Evolutionary conservation across 2,888 invertebrate species (phyloP).

Genomic region (Copidosoma aretas): DNA sequence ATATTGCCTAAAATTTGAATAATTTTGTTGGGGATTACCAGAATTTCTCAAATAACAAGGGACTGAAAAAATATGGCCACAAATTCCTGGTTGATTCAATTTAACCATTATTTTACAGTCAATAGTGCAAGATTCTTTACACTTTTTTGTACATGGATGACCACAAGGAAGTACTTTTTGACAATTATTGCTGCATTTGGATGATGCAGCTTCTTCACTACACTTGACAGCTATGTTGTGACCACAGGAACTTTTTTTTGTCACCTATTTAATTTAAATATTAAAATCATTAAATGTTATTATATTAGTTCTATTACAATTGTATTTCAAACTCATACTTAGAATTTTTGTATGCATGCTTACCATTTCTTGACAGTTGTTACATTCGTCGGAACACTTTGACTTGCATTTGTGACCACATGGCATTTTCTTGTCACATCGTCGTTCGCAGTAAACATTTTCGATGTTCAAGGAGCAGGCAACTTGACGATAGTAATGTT

Average conservation of each 20-base stretch:
- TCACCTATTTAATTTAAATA: conserved; percentile 1
- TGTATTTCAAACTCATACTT: no score
- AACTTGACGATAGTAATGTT: not conserved
- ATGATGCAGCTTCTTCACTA: conserved; percentile 11
- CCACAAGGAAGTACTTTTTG: conserved; percentile 14
- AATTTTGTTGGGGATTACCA: conserved; percentile 1
- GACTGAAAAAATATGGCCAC: conserved; percentile 16
- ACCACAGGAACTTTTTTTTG: conserved; percentile 15
- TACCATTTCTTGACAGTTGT: conserved; percentile 2
- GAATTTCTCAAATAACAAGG: conserved; percentile 9
- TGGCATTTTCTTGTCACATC: not conserved
- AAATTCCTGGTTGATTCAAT: conserved; percentile 1
- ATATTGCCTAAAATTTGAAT: not conserved
- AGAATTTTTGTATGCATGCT: not conserved
- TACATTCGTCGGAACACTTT: not conserved
- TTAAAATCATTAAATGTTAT: not conserved
- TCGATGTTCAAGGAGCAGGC: conserved; percentile 3
- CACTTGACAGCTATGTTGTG: conserved; percentile 17
- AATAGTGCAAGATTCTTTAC: conserved; percentile 16
- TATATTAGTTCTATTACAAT: conserved; percentile 4
- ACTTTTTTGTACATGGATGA: conserved; percentile 13
- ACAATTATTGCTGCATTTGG: conserved; percentile 9
- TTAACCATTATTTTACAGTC: not conserved
- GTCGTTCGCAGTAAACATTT: not conserved
- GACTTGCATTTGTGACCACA: not conserved